Percentiles rank a stretch among this genome's conserved stretches.
phyloP scores from a whole-genome alignment of 2,113 vertebrate species.

The Falco punctatus region DNA sequence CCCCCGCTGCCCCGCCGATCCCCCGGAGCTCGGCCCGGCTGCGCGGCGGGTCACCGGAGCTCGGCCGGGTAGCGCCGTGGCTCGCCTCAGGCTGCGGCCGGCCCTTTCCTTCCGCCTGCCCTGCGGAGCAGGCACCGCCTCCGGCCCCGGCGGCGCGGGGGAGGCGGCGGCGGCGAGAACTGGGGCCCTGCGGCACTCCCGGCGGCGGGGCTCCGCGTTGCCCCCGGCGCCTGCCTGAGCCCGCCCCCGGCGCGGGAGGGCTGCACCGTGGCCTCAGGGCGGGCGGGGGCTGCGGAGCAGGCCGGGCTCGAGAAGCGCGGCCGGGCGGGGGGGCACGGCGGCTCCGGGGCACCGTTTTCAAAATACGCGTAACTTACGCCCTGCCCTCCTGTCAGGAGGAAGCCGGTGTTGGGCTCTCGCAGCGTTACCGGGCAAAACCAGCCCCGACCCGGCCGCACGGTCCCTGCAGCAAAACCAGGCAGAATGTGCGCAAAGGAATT shows the following conservation, averaged over 20 bases:
- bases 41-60: no score
- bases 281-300: not conserved
- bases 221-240: not conserved
- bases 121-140: not conserved
- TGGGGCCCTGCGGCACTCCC: not conserved
- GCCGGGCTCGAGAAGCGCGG: not conserved
- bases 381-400: not conserved
- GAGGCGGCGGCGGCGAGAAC: not conserved
- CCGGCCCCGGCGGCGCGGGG: not conserved
- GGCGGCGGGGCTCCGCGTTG: not conserved
- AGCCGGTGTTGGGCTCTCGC: not conserved
- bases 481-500: not conserved
- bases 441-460: not conserved
- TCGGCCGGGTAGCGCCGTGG: not conserved
- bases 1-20: not conserved
- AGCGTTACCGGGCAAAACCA: not conserved
- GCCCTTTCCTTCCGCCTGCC: slow-evolving; percentile 33
- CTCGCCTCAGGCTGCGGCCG: not conserved
- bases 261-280: not conserved
- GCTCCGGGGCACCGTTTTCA: not conserved
- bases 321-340: not conserved
- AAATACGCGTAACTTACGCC: not conserved
- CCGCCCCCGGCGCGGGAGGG: not conserved
- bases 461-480: not conserved
- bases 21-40: not conserved